phyloP scores from a whole-genome alignment of 2,113 vertebrate species.

The Equus quagga region DNA sequence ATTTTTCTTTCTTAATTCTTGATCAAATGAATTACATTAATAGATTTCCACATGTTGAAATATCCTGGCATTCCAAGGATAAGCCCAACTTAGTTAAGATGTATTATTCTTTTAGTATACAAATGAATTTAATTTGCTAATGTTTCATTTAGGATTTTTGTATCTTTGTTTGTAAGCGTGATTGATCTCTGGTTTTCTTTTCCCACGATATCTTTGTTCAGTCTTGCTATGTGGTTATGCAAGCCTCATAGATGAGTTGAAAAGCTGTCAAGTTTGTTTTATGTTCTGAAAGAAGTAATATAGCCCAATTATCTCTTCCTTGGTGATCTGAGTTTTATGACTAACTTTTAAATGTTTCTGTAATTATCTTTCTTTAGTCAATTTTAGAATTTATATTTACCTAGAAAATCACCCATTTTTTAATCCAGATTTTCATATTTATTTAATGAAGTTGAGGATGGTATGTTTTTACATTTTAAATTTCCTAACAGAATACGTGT shows the following conservation, averaged over 20 bases:
- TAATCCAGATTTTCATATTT: slow-evolving; percentile 37
- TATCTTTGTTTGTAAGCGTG: slow-evolving; percentile 4
- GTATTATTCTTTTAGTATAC: slow-evolving; percentile 21
- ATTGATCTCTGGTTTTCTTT: slow-evolving; percentile 2
- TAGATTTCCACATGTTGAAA: slow-evolving; percentile 42
- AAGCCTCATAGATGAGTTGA: background rate
- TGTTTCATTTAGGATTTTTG: slow-evolving; percentile 37
- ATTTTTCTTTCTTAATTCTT: slow-evolving; percentile 50
- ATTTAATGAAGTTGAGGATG: slow-evolving; percentile 23
- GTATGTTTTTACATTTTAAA: slow-evolving; percentile 50
- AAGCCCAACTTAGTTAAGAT: slow-evolving; percentile 24
- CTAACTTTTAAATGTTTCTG: slow-evolving; percentile 33
- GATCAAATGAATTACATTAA: slow-evolving; percentile 42
- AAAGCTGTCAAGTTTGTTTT: background rate
- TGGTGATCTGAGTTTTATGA: slow-evolving; percentile 19
- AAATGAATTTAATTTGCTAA: slow-evolving; percentile 43
- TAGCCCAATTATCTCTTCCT: background rate
- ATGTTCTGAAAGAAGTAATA: background rate
- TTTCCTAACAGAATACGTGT: background rate
- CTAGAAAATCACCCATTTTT: slow-evolving; percentile 38
- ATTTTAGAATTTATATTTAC: slow-evolving; percentile 55
- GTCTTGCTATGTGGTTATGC: background rate
- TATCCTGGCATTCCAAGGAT: slow-evolving; percentile 46
- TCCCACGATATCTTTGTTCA: background rate
- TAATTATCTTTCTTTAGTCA: slow-evolving; percentile 44